A percentile compares a stretch with the other conserved stretches of the same genome.
These are phyloP conservation scores for Parapristionchus giblindavisi DNA, from an alignment of 2,888 invertebrate genomes.

Conservation along the genomic window DNA sequence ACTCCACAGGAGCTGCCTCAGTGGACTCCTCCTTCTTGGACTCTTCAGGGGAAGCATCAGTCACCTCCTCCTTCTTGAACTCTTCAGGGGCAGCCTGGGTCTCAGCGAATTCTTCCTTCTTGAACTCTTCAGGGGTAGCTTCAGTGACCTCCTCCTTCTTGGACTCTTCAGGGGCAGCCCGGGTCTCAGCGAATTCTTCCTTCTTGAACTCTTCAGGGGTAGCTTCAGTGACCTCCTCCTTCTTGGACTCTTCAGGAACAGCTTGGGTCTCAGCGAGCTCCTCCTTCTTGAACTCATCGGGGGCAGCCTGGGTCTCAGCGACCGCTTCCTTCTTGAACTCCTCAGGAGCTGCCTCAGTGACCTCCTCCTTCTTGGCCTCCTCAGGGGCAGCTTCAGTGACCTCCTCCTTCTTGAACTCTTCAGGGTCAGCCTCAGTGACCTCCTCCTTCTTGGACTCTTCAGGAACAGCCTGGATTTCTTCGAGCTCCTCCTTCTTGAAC, in stretches of 20 bases:
- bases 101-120: background rate
- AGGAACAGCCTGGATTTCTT: background rate
- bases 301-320: background rate
- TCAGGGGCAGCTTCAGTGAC: background rate
- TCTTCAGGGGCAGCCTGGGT: background rate
- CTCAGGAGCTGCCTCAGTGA: background rate
- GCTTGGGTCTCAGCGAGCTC: too few species aligned
- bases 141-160: too few species aligned
- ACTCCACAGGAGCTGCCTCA: too few species aligned
- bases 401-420: background rate
- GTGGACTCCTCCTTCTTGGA: background rate
- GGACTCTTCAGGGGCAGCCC: too few species aligned
- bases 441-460: background rate
- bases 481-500: background rate
- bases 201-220: too few species aligned
- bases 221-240: too few species aligned
- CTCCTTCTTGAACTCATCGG: background rate
- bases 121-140: too few species aligned
- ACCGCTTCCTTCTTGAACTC: background rate
- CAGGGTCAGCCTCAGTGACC: background rate
- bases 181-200: too few species aligned
- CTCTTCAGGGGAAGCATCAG: too few species aligned
- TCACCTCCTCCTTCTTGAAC: conserved; percentile 1
- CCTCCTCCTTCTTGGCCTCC: background rate
- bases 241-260: too few species aligned